These are phyloP conservation scores for Drosophila triauraria DNA, from an alignment of 1,140 invertebrate species.

Conservation along the genomic window DNA sequence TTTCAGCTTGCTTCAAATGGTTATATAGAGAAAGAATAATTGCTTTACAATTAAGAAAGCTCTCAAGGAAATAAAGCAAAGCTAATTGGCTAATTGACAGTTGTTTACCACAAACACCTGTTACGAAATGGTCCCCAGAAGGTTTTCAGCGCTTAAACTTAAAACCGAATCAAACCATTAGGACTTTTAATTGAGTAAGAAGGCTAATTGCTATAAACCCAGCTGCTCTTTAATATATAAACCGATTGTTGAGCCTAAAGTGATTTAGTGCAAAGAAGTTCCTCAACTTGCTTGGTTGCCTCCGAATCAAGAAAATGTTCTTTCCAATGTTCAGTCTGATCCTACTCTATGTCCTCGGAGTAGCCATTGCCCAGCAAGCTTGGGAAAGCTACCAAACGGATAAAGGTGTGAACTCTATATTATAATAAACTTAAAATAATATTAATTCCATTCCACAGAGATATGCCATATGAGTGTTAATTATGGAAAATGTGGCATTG, in stretches of 20 bases:
- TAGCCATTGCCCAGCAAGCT: not conserved
- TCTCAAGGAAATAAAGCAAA: no score
- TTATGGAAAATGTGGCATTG: not conserved
- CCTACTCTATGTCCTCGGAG: not conserved
- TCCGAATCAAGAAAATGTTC: not conserved
- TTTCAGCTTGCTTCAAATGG: not conserved
- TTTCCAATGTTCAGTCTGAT: not conserved
- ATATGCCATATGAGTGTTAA: not conserved
- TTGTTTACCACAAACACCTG: not conserved
- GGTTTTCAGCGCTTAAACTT: not conserved
- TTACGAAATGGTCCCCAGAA: not conserved
- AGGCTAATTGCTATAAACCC: not conserved
- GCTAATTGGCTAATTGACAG: no score
- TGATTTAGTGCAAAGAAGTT: not conserved
- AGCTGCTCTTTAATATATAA: not conserved
- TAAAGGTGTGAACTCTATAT: not conserved
- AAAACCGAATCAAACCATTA: not conserved
- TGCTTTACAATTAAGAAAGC: no score
- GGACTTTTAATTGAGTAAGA: not conserved
- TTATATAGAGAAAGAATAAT: no score
- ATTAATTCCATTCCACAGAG: not conserved
- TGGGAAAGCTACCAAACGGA: not conserved
- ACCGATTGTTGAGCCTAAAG: no score
- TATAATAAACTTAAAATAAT: no score
- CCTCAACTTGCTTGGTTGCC: not conserved